These are phyloP conservation scores for Leptonema lineaticorne DNA, from an alignment of 1,140 invertebrate species.

Conservation along the genomic window DNA sequence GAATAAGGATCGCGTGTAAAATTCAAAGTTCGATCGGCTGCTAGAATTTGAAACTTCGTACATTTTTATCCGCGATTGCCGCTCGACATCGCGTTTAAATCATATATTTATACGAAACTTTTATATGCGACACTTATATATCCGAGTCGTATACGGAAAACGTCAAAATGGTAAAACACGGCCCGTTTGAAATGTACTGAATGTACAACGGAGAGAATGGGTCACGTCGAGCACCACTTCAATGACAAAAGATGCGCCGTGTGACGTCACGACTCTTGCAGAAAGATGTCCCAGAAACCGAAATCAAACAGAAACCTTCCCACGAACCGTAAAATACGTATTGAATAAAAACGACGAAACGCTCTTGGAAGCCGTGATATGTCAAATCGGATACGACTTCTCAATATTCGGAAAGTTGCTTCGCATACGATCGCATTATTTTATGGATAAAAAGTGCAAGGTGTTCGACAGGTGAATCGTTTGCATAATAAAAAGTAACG, in stretches of 20 bases:
- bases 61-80: neutral
- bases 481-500: neutral
- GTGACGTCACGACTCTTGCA: constrained; percentile 27
- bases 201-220: too few species aligned
- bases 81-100: constrained; percentile 3
- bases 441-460: constrained; percentile 2
- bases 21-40: too few species aligned
- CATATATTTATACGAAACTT: constrained; percentile 34
- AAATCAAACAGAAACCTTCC: constrained; percentile 2
- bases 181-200: too few species aligned
- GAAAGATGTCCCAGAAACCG: neutral
- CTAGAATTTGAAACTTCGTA: neutral
- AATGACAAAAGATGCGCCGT: constrained; percentile 27
- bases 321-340: neutral
- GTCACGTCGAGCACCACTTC: neutral
- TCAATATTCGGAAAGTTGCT: too few species aligned
- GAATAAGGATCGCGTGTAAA: neutral
- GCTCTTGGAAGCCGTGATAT: constrained; percentile 11
- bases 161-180: neutral
- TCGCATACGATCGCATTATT: neutral
- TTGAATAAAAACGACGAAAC: neutral
- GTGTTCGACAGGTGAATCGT: constrained; percentile 12
- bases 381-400: constrained; percentile 11
- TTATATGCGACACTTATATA: constrained; percentile 34
- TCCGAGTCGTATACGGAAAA: too few species aligned